Evolutionary conservation across 1,140 invertebrate species (phyloP), one percentile per base, ranked within the genome.

Genomic region (Drosophila albomicans): DNA sequence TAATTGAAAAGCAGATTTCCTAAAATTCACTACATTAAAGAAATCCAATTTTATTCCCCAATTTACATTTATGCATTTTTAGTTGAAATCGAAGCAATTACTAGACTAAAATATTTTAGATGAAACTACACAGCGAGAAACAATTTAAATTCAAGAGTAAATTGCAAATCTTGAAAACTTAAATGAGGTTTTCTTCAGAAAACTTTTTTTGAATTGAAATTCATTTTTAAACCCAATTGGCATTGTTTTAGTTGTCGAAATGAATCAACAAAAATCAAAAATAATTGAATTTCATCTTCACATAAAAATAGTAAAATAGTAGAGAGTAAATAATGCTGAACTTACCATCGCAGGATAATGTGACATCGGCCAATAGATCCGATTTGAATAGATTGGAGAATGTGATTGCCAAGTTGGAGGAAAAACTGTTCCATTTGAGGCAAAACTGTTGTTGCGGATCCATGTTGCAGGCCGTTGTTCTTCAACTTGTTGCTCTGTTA

Each of bases 391-490:
- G 94, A 93, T 96, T 97, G 86, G 96, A 96, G 93, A 97, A 97
- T 81, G 96, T 96, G 82, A 96, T 97, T 76, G 96, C 96, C 93
- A 97, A 94, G 94, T 97, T 97, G 88, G 95, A 96, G 92, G 96
- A 96, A 93, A 97, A 97, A 94, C 96, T 97, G 94, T 97, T 97
- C 96, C 96, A 97, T 94, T 97, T 97, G 82, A 97, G 94, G 94
- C 96, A 97, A 93, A 97, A 97, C 93, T 97, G 96, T 93, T 97
- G 96, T 94, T 97, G 96, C 91, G 96, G 95, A 93, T 93, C 96
- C 96, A 95, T 97, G 54, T 80, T 91, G 78, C 48, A 43, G 45
- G 45, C 70, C 61, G 61, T 46, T 66, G 32, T 56, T 56, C 15
- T 38, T 13, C 11, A 20, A 38, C 7, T 38, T 56, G 32, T 8